Percentiles rank a stretch among this genome's conserved stretches.
These are phyloP conservation scores for Dysmachus trigonus DNA, from an alignment of 2,888 invertebrate genomes.

Conservation along the genomic window DNA sequence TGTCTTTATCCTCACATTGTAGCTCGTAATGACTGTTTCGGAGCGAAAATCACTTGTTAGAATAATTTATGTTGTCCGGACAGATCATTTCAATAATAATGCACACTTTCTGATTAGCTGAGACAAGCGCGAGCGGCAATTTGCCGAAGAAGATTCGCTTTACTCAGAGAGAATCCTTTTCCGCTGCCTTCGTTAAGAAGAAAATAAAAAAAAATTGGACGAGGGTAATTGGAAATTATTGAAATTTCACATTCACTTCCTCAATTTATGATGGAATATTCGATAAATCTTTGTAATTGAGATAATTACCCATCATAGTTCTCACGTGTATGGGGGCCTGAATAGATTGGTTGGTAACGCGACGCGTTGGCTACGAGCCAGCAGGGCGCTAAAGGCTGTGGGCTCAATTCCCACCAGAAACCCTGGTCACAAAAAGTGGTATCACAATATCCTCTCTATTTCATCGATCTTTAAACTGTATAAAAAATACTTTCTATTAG, in stretches of 20 bases:
- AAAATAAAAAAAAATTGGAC: neutral
- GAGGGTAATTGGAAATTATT: neutral
- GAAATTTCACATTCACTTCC: neutral
- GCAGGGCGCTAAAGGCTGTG: no score
- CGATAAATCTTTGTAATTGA: neutral
- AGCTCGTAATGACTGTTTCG: neutral
- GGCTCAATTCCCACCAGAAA: no score
- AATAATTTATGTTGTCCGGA: conserved; percentile 11
- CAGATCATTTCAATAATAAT: conserved; percentile 24
- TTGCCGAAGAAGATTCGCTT: neutral
- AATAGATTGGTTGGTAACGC: no score
- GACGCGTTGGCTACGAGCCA: no score
- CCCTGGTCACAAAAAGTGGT: no score
- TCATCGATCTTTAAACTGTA: no score
- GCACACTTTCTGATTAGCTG: neutral
- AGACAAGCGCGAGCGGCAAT: neutral
- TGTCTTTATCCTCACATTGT: neutral
- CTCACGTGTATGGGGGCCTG: neutral
- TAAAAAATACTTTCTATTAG: no score
- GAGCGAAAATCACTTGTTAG: neutral
- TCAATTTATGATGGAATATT: neutral
- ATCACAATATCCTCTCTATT: no score
- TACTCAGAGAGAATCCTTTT: neutral
- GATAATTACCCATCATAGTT: neutral
- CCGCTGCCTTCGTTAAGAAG: neutral